Base-by-base conservation (phyloP, 2,113 vertebrate species). In the Carassius gibelio region DNA sequence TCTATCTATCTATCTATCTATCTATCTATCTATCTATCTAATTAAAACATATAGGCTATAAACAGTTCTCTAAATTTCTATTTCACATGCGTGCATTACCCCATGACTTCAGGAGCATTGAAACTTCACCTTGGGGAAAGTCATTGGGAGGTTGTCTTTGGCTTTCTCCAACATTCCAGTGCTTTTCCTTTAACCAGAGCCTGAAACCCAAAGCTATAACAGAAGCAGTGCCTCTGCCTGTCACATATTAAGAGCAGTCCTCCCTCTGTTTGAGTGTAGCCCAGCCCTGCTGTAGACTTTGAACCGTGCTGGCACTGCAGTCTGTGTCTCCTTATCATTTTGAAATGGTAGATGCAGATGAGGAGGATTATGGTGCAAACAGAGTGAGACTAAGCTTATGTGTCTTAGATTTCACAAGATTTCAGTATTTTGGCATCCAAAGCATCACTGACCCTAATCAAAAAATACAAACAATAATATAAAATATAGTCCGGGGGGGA, bases 101-200 rank as follows among this genome's bases (percentile, higher is more conserved):
- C 64, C 23, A 15, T 82, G 52, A 74, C 64, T 76, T 85, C 13
- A 81, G 50, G 69, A 75, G 55, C 77, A 64, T 10, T 69, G 59
- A 87, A 83, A 82, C 57, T 78, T 76, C 55, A 74, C 85, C 86
- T 89, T 36, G 69, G 34, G 80, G 75, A 85, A 89, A 86, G 84
- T 88, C 75, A 83, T 59, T 59, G 15, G 48, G 17, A 45, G 55
- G 61, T 80, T 84, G 81, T 81, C 7, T 75, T 86, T 38, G 72
- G n/a, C 61, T 75, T 15, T 11, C 62, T 77, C 69, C 81, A 86
- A 64, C 57, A 88, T 90, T 88, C 83, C 83, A 71, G 77, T 26
- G 55, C 74, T 82, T 85, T 86, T 84, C 59, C 42, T 83, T 82
- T 75, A 68, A 55, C 80, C 23, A 75, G 55, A n/a, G 61, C n/a